These are phyloP conservation scores for Lochmaea capreae DNA, from an alignment of 2,888 invertebrate species.

Conservation along the genomic window DNA sequence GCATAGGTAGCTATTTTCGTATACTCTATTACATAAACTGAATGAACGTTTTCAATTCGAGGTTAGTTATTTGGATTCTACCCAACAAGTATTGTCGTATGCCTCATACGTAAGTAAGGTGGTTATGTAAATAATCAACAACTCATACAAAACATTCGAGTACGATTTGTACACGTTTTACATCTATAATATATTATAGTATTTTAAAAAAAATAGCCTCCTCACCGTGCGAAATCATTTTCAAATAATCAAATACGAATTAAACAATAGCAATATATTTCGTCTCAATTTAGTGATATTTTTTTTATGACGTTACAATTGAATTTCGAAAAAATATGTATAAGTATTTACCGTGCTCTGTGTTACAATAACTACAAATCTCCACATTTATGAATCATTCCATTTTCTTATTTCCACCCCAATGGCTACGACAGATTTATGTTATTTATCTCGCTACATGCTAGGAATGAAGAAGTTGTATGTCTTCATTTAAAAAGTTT, in stretches of 20 bases:
- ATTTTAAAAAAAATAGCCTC: too few species aligned
- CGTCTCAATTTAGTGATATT: too few species aligned
- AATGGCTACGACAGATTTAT: not conserved
- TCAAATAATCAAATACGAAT: too few species aligned
- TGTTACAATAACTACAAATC: not conserved
- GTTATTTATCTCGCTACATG: not conserved
- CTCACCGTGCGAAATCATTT: too few species aligned
- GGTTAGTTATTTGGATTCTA: slow-evolving; percentile 18
- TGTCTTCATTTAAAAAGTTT: not conserved
- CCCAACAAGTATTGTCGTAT: slow-evolving; percentile 14
- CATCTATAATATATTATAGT: too few species aligned
- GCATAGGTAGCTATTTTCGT: slow-evolving; percentile 17
- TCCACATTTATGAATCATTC: not conserved
- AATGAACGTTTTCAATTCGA: slow-evolving; percentile 11
- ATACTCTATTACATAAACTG: slow-evolving; percentile 15
- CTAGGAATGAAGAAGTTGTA: not conserved
- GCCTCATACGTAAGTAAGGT: not conserved
- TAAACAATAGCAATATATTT: too few species aligned
- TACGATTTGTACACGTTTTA: not conserved
- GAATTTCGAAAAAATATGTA: not conserved
- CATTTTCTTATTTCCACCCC: not conserved
- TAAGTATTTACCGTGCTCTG: not conserved
- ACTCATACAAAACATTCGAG: not conserved
- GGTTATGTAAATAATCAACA: slow-evolving; percentile 9
- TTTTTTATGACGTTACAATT: not conserved